Conservation (phyloP, 2,888 invertebrate genomes). For the Aleiodes alternator region DNA sequence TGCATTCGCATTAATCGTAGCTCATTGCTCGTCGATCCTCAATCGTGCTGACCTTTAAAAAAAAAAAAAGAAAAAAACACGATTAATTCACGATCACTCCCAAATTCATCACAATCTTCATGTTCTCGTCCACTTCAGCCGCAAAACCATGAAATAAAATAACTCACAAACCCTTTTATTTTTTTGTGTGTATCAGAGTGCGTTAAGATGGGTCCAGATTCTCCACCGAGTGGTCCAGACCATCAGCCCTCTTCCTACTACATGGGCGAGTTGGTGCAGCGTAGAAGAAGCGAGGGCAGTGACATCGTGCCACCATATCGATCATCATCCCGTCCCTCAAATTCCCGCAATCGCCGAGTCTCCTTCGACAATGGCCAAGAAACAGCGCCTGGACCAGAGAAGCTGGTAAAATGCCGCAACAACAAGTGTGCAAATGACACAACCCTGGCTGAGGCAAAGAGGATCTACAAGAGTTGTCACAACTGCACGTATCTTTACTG, state of each 20-base stretch:
- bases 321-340: conserved; percentile 44
- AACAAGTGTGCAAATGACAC: conserved; percentile 87
- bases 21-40: conserved; percentile 31
- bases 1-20: conserved; percentile 26
- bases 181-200: conserved; percentile 64
- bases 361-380: conserved; percentile 77
- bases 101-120: conserved; percentile 7
- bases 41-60: conserved; percentile 27
- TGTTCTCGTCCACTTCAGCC: not conserved
- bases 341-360: conserved; percentile 75
- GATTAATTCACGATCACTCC: not conserved
- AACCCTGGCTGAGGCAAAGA: conserved; percentile 85
- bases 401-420: conserved; percentile 85
- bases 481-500: conserved; percentile 97
- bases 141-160: not conserved
- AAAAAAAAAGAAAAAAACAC: not conserved
- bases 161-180: not conserved
- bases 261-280: conserved; percentile 71
- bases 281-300: conserved; percentile 82
- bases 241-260: conserved; percentile 62
- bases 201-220: conserved; percentile 68
- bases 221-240: conserved; percentile 40
- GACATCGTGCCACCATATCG: conserved; percentile 72
- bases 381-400: conserved; percentile 69
- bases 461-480: conserved; percentile 93